These are phyloP conservation scores for Octopus bimaculoides DNA, from an alignment of 1,140 invertebrate species.

Conservation along the genomic window DNA sequence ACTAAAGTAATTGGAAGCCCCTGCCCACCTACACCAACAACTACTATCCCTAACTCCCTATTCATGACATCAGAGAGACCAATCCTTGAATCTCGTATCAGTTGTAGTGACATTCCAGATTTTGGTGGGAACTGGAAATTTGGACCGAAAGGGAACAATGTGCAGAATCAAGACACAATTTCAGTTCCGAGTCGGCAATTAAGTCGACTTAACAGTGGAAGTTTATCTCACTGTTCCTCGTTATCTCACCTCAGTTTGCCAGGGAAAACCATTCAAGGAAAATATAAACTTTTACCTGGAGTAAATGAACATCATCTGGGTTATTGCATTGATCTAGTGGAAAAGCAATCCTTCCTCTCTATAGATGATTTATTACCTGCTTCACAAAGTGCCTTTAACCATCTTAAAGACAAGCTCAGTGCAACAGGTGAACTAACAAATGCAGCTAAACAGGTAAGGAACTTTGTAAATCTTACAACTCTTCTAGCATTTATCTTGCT, in stretches of 20 bases:
- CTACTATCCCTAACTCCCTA: neutral
- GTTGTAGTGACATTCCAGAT: slow-evolving; percentile 1
- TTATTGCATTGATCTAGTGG: slow-evolving; percentile 29
- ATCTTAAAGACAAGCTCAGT: slow-evolving; percentile 29
- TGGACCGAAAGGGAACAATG: neutral
- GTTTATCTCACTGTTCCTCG: neutral
- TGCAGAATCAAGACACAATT: neutral
- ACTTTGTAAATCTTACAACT: neutral
- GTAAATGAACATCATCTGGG: slow-evolving; percentile 31
- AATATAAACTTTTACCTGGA: slow-evolving; percentile 19
- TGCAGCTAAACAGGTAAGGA: slow-evolving; percentile 35
- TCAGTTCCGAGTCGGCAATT: neutral
- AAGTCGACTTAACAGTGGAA: slow-evolving; percentile 1
- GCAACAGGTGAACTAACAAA: slow-evolving; percentile 32
- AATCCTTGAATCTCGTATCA: neutral
- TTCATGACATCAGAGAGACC: neutral
- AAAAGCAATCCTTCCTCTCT: slow-evolving; percentile 25
- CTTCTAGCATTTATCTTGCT: neutral
- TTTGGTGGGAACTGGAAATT: neutral
- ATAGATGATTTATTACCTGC: slow-evolving; percentile 36
- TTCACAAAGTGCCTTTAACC: slow-evolving; percentile 24
- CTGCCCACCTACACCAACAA: neutral
- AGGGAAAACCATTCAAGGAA: neutral
- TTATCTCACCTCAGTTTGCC: neutral
- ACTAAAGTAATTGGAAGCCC: neutral